Conservation (phyloP, 2,113 vertebrate species). For the Recurvirostra avosetta region DNA sequence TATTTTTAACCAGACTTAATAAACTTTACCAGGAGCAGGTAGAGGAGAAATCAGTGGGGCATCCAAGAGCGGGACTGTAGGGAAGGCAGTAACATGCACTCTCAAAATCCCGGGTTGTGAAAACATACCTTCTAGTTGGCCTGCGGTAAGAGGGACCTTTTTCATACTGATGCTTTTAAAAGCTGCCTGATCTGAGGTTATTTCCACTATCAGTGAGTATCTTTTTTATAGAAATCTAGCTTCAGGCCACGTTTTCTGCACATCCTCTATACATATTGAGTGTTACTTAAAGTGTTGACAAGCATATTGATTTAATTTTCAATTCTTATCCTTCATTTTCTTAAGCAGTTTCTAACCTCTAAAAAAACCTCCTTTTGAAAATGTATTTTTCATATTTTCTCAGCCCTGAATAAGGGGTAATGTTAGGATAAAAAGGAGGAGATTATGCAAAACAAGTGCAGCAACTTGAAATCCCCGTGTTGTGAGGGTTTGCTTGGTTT, state of each 20-base stretch:
- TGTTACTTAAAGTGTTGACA: not conserved
- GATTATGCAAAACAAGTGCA: constrained; percentile 7
- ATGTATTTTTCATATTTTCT: not conserved
- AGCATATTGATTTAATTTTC: not conserved
- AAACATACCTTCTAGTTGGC: not conserved
- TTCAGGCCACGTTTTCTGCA: not conserved
- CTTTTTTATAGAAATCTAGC: not conserved
- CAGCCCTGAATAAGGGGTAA: not conserved
- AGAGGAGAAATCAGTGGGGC: not conserved
- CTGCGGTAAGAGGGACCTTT: not conserved
- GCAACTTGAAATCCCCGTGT: not conserved
- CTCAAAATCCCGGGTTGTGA: not conserved
- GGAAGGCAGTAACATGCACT: not conserved
- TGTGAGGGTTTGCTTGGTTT: constrained; percentile 30
- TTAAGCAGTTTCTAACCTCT: not conserved
- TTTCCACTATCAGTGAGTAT: not conserved
- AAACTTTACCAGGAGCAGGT: not conserved
- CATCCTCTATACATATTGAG: not conserved
- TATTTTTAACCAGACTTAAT: not conserved
- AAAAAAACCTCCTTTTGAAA: not conserved
- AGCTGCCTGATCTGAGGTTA: not conserved
- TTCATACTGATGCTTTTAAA: not conserved
- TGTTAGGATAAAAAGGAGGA: not conserved
- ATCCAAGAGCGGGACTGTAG: not conserved
- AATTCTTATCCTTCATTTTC: not conserved